Percentiles rank a stretch among this genome's conserved stretches.
Conservation (phyloP, 2,113 vertebrate species). For the Scatophagus argus region DNA sequence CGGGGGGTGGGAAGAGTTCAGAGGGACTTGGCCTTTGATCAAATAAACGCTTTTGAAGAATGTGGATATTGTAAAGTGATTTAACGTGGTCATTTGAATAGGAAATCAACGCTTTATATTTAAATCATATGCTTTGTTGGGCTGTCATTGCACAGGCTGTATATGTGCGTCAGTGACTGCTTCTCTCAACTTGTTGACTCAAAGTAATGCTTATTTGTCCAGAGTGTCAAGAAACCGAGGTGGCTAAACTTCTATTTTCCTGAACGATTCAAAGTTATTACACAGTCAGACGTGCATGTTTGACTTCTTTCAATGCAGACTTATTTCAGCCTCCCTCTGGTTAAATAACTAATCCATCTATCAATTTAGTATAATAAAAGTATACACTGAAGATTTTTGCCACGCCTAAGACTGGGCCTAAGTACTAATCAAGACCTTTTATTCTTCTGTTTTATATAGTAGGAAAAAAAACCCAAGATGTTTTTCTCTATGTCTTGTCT, state of each 20-base stretch:
- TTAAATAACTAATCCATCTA: slow-evolving; percentile 4
- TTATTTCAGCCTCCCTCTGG: background rate
- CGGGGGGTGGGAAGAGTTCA: slow-evolving; percentile 3
- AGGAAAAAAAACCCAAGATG: background rate
- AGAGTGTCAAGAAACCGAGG: background rate
- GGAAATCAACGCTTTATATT: slow-evolving; percentile 8
- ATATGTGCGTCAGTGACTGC: background rate
- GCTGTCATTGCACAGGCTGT: background rate
- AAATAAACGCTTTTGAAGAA: slow-evolving; percentile 40
- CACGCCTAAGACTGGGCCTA: background rate
- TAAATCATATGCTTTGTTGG: background rate
- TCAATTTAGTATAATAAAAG: background rate
- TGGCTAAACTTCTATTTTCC: background rate
- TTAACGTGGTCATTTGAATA: slow-evolving; percentile 28
- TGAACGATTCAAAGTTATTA: background rate
- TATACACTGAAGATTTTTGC: background rate
- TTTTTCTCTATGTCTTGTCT: background rate
- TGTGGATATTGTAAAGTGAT: slow-evolving; percentile 8
- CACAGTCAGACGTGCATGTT: background rate
- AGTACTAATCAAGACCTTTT: slow-evolving; percentile 18
- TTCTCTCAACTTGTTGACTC: background rate
- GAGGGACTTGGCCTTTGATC: slow-evolving; percentile 39
- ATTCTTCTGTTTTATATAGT: background rate
- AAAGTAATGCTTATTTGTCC: background rate
- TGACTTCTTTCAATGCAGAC: background rate